Conservation (phyloP, 2,888 invertebrate species). For the Vanessa cardui region DNA sequence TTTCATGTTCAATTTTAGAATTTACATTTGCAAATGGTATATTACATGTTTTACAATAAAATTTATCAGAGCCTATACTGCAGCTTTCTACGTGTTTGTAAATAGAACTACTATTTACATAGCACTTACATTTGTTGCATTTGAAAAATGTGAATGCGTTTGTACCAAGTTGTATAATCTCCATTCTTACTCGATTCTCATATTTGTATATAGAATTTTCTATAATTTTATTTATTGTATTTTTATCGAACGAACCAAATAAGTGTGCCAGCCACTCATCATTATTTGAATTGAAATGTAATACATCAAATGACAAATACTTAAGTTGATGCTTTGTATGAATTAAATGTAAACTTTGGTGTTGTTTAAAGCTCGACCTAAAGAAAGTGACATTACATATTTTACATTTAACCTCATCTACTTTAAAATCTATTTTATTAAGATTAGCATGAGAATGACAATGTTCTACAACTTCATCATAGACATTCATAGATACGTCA, state of each 20-base stretch:
- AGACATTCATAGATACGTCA: conserved; percentile 52
- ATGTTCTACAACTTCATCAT: conserved; percentile 64
- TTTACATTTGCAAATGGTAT: conserved; percentile 52
- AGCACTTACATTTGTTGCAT: conserved; percentile 59
- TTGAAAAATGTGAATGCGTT: conserved; percentile 54
- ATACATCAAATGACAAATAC: conserved; percentile 56
- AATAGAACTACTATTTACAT: conserved; percentile 52
- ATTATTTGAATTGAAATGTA: conserved; percentile 56
- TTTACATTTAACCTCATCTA: conserved; percentile 45
- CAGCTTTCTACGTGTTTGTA: conserved; percentile 52
- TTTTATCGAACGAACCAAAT: conserved; percentile 50
- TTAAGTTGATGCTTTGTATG: conserved; percentile 38
- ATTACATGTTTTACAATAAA: conserved; percentile 58
- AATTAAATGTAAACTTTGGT: conserved; percentile 47
- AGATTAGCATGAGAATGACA: conserved; percentile 60
- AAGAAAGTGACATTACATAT: conserved; percentile 52
- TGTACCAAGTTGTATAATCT: conserved; percentile 56
- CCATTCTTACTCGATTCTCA: conserved; percentile 63
- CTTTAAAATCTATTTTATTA: conserved; percentile 28
- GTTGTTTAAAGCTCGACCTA: conserved; percentile 45
- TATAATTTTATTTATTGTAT: conserved; percentile 48
- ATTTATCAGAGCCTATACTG: conserved; percentile 50
- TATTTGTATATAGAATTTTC: conserved; percentile 58
- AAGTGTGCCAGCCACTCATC: conserved; percentile 60
- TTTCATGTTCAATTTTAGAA: conserved; percentile 53